These are phyloP conservation scores for Apis mellifera DNA, from an alignment of 1,140 invertebrate species.

Conservation along the genomic window DNA sequence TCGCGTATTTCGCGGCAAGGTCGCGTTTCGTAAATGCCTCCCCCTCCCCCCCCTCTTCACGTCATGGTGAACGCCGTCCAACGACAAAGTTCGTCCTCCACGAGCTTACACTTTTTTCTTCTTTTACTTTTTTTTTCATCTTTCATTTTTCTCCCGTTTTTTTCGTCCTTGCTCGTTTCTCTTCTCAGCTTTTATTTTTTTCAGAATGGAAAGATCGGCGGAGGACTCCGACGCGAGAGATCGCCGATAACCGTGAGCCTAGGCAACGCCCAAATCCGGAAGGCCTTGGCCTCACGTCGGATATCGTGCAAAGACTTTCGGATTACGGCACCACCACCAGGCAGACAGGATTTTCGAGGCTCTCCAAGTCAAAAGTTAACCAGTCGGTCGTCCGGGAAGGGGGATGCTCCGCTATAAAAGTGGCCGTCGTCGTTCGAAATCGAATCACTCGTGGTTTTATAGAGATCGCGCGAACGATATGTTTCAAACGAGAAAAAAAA, in stretches of 20 bases:
- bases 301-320: slow-evolving; percentile 19
- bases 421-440: background rate
- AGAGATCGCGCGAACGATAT: background rate
- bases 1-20: slow-evolving; percentile 24
- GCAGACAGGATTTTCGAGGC: background rate
- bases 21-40: slow-evolving; percentile 14
- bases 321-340: background rate
- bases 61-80: background rate
- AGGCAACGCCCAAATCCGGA: slow-evolving; percentile 43
- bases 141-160: background rate
- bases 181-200: no score
- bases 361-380: background rate
- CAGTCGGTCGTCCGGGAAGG: slow-evolving; percentile 24
- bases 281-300: slow-evolving; percentile 47
- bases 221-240: slow-evolving; percentile 12
- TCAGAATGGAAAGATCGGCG: background rate
- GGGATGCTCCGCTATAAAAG: slow-evolving; percentile 49
- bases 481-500: no score
- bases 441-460: slow-evolving; percentile 41
- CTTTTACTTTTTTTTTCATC: background rate
- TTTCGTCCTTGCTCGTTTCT: background rate
- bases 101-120: background rate
- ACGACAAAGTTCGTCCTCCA: slow-evolving; percentile 10
- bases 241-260: slow-evolving; percentile 22
- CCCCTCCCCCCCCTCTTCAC: background rate